These are phyloP conservation scores for Drosophila trichaetosa DNA, from an alignment of 2,888 invertebrate genomes.

Conservation along the genomic window DNA sequence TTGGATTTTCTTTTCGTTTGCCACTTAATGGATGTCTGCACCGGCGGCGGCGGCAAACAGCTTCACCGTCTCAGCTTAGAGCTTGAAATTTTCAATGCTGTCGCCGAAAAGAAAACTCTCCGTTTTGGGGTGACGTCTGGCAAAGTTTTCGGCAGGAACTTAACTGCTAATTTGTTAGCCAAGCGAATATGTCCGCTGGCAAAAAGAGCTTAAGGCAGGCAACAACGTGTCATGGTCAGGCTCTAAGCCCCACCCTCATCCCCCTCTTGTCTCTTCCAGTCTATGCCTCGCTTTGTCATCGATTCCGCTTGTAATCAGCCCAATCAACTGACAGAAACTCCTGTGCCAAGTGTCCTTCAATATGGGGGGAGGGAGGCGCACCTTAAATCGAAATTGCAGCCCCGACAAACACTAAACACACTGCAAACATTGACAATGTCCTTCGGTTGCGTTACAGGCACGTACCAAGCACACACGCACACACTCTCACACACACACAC, in stretches of 20 bases:
- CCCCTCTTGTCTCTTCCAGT: neutral
- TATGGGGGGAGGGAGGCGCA: conserved; percentile 14
- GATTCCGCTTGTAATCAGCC: conserved; percentile 35
- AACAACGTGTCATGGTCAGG: conserved; percentile 41
- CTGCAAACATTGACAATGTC: conserved; percentile 53
- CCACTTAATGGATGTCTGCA: conserved; percentile 63
- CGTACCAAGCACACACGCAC: conserved; percentile 37
- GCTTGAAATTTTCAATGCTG: conserved; percentile 36
- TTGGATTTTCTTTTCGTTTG: conserved; percentile 11
- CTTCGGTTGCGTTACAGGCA: conserved; percentile 57
- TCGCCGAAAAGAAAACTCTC: conserved; percentile 33
- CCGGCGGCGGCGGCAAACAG: conserved; percentile 35
- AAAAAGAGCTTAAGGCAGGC: conserved; percentile 21
- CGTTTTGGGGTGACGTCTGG: neutral
- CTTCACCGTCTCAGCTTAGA: conserved; percentile 21
- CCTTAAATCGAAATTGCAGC: conserved; percentile 54
- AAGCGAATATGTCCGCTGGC: conserved; percentile 20
- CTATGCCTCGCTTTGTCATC: neutral
- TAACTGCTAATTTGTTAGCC: conserved; percentile 53
- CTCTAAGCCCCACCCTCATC: neutral
- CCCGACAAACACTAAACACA: conserved; percentile 28
- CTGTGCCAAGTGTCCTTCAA: conserved; percentile 28
- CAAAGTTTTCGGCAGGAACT: conserved; percentile 51
- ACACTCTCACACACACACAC: conserved; percentile 8
- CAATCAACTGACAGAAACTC: conserved; percentile 34